These are phyloP conservation scores for Brachionus asplanchnoidis DNA, from an alignment of 1,140 invertebrate species.

Conservation along the genomic window DNA sequence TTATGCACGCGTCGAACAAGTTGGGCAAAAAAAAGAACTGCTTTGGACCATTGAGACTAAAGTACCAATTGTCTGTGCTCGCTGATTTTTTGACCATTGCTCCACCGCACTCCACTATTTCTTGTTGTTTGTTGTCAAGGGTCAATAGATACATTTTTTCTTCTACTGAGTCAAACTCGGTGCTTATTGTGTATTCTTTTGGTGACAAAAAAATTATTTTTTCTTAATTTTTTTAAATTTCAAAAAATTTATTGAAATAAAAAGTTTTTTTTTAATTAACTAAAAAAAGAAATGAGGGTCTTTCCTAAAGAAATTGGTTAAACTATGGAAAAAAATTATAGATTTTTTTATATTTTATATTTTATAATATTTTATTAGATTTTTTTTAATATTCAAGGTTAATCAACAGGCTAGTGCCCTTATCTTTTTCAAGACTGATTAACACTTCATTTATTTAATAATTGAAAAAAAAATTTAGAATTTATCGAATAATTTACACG, in stretches of 20 bases:
- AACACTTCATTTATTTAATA: too few species aligned
- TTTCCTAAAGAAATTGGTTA: neutral
- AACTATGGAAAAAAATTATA: too few species aligned
- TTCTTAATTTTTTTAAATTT: neutral
- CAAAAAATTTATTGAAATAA: too few species aligned
- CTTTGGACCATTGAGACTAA: neutral
- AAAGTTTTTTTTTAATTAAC: neutral
- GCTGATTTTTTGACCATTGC: constrained; percentile 14
- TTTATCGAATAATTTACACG: too few species aligned
- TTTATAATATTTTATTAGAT: too few species aligned
- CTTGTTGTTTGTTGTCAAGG: neutral
- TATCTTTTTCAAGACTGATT: too few species aligned
- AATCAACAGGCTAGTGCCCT: too few species aligned
- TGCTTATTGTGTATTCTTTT: constrained; percentile 9
- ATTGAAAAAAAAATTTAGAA: too few species aligned
- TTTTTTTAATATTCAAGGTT: too few species aligned
- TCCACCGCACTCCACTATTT: neutral
- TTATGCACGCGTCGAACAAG: constrained; percentile 9
- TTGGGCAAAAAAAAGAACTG: constrained; percentile 11
- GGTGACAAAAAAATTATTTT: neutral
- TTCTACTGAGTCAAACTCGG: constrained; percentile 17
- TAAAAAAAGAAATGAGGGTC: neutral
- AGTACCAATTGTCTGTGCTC: constrained; percentile 32
- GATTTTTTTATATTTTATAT: too few species aligned
- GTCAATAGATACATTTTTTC: constrained; percentile 3